A percentile compares a stretch with the other conserved stretches of the same genome.
These are phyloP conservation scores for Betta splendens DNA, from an alignment of 2,797 vertebrate species.

Conservation along the genomic window DNA sequence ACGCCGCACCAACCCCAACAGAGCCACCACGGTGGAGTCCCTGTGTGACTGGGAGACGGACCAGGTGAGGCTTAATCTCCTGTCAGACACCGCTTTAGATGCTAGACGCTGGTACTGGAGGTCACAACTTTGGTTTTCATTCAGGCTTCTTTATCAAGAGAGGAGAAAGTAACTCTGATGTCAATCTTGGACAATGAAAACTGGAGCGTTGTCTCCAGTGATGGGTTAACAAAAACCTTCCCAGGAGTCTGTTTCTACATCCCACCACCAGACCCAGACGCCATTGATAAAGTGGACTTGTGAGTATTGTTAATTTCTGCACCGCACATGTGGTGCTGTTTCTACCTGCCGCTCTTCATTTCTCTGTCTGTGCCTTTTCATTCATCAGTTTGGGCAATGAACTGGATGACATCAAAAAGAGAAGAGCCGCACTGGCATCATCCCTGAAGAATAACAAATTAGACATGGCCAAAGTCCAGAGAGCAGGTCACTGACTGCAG, in stretches of 20 bases:
- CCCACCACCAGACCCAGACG: constrained; percentile 88
- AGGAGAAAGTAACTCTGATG: constrained; percentile 84
- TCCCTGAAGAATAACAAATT: constrained; percentile 76
- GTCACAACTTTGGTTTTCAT: not conserved
- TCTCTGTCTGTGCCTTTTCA: not conserved
- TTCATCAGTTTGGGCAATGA: constrained; percentile 85
- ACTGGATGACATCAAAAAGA: constrained; percentile 86
- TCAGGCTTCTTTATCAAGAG: constrained; percentile 85
- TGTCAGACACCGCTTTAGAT: not conserved
- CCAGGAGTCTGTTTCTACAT: constrained; percentile 92
- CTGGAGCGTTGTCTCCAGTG: constrained; percentile 83
- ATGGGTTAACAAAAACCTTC: constrained; percentile 79
- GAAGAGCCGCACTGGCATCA: constrained; percentile 73
- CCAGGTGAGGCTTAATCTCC: constrained; percentile 59
- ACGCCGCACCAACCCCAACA: constrained; percentile 76
- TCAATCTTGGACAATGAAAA: constrained; percentile 85
- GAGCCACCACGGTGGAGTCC: constrained; percentile 84
- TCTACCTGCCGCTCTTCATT: not conserved
- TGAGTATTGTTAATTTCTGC: constrained; percentile 61
- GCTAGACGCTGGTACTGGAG: not conserved
- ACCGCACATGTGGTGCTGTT: not conserved
- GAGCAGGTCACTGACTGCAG: constrained; percentile 69
- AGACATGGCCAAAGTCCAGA: constrained; percentile 52
- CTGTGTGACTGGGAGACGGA: constrained; percentile 95
- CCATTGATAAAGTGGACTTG: constrained; percentile 85